A percentile compares a stretch with the other conserved stretches of the same genome.
These are phyloP conservation scores for Neoaliturus tenellus DNA, from an alignment of 2,888 invertebrate species.

Conservation along the genomic window DNA sequence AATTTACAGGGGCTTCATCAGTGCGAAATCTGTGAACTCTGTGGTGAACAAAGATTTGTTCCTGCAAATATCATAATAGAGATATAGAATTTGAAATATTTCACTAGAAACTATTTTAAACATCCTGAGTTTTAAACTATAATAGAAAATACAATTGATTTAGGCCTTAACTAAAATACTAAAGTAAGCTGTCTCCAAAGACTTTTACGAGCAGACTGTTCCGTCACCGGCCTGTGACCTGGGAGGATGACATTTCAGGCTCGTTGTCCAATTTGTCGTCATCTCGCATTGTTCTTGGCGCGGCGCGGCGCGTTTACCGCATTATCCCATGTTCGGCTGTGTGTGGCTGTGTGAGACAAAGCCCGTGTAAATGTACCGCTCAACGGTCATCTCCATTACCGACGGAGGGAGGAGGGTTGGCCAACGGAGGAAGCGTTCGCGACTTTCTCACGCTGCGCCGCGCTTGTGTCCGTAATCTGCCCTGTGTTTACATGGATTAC, in stretches of 20 bases:
- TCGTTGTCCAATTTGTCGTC: neutral
- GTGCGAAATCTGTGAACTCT: no score
- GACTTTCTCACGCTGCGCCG: neutral
- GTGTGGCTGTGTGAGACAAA: neutral
- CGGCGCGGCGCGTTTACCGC: neutral
- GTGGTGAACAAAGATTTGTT: no score
- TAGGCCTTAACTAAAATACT: no score
- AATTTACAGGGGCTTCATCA: no score
- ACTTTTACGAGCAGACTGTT: no score
- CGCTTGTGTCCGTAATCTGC: neutral
- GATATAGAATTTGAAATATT: no score
- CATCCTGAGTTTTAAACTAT: no score
- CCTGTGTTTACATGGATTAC: neutral
- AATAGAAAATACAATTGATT: no score
- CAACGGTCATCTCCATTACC: slow-evolving; percentile 19
- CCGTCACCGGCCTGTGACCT: no score
- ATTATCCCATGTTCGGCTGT: neutral
- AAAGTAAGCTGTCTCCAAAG: no score
- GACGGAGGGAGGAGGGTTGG: neutral
- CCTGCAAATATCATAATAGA: no score
- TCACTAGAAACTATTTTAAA: no score
- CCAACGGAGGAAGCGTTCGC: neutral
- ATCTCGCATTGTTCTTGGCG: neutral
- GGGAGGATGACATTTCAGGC: neutral
- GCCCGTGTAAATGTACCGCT: neutral